These are phyloP conservation scores for Eubucco bourcierii DNA, from an alignment of 2,113 vertebrate species.

Conservation along the genomic window DNA sequence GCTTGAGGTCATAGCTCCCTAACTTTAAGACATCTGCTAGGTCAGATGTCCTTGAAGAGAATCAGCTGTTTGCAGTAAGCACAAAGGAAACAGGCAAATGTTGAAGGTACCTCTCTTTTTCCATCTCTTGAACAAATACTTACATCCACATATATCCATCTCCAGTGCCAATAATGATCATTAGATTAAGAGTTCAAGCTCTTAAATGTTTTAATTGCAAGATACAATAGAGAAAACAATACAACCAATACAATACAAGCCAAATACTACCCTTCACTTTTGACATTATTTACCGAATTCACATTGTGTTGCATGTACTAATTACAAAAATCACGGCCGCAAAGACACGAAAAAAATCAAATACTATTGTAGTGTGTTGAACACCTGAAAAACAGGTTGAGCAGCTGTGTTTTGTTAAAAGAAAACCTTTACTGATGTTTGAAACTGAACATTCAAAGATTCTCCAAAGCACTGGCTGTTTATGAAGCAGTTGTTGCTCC, in stretches of 20 bases:
- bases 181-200: neutral
- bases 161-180: neutral
- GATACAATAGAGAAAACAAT: neutral
- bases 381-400: neutral
- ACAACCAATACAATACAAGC: no score
- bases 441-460: neutral
- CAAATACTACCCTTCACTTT: neutral
- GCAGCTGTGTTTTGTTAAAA: neutral
- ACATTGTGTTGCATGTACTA: neutral
- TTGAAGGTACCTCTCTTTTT: neutral
- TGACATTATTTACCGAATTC: neutral
- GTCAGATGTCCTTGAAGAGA: slow-evolving; percentile 36
- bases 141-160: no score
- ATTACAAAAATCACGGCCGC: neutral
- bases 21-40: slow-evolving; percentile 46
- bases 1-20: slow-evolving; percentile 50
- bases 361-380: neutral
- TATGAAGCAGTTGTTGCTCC: neutral
- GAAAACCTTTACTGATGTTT: neutral
- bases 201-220: neutral
- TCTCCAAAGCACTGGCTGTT: neutral
- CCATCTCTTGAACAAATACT: neutral
- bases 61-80: slow-evolving; percentile 47
- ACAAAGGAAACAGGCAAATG: neutral
- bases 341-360: neutral